Base-by-base conservation (phyloP, 2,888 invertebrate genomes). In the Dendrolimus houi region DNA sequence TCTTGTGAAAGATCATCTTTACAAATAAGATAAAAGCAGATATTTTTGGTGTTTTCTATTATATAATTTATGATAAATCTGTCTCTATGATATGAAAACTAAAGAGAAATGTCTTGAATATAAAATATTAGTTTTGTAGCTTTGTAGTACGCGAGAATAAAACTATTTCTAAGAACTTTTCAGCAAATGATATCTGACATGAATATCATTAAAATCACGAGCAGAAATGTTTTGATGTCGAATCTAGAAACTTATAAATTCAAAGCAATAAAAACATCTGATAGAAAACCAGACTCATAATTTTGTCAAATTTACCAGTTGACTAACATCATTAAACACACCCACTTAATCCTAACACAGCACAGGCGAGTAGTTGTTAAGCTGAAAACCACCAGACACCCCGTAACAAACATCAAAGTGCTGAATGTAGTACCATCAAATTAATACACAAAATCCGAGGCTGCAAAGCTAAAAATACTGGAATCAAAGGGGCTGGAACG, bases 391-490 rank as follows among this genome's bases (percentile, higher is more conserved):
- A 79, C 84, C 89, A 89, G 87, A 79, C 79, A 76, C 78, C 77
- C 74, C 74, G 79, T 81, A 85, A 83, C 77, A 74, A 87, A 91
- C 89, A 87, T 89, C 88, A 90, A 91, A 89, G 90, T 81, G 76
- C 76, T 72, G 72, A 77, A 79, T 74, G 77, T 75, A 80, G 75
- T 72, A 70, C 72, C 69, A 83, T 81, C 88, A 90, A 86, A 90
- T 90, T 89, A 87, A 83, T 88, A 83, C 78, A 83, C 82, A 84
- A 81, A 87, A 83, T 78, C 78, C 82, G 73, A 84, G 78, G 79
- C 74, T 75, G 78, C 76, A 70, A 71, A 79, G 81, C 88, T 89
- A 88, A 90, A 90, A 88, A 90, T 90, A 90, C 72, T 70, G 71
- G 79, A 87, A 88, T 90, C 89, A 90, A 90, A 90, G 87, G 88